Evolutionary conservation across 2,888 invertebrate species (phyloP).

Genomic region (Tubulanus polymorphus): DNA sequence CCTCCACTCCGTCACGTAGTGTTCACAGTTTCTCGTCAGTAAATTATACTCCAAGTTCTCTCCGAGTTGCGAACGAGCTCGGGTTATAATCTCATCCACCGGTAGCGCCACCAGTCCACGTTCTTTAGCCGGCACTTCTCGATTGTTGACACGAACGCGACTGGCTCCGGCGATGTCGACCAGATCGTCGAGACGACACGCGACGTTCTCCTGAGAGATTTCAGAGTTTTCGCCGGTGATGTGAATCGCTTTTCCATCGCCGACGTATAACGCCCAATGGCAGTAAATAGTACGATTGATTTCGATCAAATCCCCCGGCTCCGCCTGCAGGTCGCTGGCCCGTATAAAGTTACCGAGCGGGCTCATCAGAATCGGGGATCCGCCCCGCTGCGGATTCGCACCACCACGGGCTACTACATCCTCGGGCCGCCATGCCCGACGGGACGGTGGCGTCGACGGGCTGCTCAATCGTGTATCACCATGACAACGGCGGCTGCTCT

Average conservation of each 20-base stretch:
- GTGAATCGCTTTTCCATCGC: constrained; percentile 33
- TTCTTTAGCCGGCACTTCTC: constrained; percentile 34
- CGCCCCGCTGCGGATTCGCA: too few relatives aligned
- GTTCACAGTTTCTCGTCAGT: constrained; percentile 37
- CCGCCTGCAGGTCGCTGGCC: constrained; percentile 5
- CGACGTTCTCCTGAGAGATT: constrained; percentile 23
- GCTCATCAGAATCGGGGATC: too few relatives aligned
- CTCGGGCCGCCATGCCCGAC: too few relatives aligned
- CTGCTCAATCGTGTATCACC: too few relatives aligned
- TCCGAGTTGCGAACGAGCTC: constrained; percentile 24
- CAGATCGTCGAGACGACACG: constrained; percentile 23
- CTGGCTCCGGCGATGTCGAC: constrained; percentile 26
- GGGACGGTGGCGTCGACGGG: too few relatives aligned
- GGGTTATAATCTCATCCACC: constrained; percentile 24
- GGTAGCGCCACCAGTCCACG: constrained; percentile 26
- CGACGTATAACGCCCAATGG: constrained; percentile 39
- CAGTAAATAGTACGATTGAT: constrained; percentile 36
- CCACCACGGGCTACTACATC: too few relatives aligned
- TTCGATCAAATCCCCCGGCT: constrained; percentile 36
- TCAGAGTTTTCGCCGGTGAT: constrained; percentile 26
- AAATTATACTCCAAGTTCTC: constrained; percentile 33
- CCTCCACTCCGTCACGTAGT: constrained; percentile 40
- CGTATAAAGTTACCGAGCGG: neutral
- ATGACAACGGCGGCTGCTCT: too few relatives aligned
- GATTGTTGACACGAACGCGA: constrained; percentile 41